Base-by-base conservation (phyloP, 2,888 invertebrate genomes). In the Drosophila tanythrix region DNA sequence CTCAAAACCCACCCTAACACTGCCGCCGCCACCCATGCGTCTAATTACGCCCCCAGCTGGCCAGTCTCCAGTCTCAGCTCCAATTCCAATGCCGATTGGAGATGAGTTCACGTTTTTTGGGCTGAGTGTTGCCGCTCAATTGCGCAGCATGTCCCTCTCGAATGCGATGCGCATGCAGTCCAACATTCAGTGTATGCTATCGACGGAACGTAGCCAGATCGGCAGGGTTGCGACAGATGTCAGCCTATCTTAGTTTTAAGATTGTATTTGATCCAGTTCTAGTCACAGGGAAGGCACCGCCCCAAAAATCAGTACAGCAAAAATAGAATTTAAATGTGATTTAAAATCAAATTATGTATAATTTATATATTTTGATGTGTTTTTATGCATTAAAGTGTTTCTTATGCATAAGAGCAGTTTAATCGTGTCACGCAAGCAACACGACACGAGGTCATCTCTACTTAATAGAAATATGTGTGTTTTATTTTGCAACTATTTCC, bases 81-180 rank as follows among this genome's bases (percentile, higher is more conserved):
- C 40, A 15, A 29, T 5, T 11, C 7, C 48, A 57, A 38, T 18
- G 8, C 38, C 18, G 18, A 8, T 38, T 38, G 90, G 88, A 27
- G 88, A 86, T 52, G 90, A 86, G 58, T 86, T 86, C 21, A 79
- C 82, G n/a, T 89, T 57, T 51, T 86, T 89, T 18, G 86, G 88
- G 2, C 59, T 85, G 4, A 88, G 86, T 40, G 81, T 86, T 13
- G 81, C 74, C 4, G 88, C 88, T 2, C 90, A 86, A 38, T 65
- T 89, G 3, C 78, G 86, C 6, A 72, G 56, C 43, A 85, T 86
- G 88, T 90, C 86, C 0, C 58, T 86, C 6, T 63, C 72, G 31
- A 79, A 70, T 69, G 88, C 86, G 0, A 75, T 90, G 87, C 53
- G 73, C 7, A 87, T 85, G 81, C 89, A 90, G 21, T 80, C 84